Evolutionary conservation across 2,797 vertebrate genomes (phyloP).

Genomic region (Oceanodroma leucorhoa): DNA sequence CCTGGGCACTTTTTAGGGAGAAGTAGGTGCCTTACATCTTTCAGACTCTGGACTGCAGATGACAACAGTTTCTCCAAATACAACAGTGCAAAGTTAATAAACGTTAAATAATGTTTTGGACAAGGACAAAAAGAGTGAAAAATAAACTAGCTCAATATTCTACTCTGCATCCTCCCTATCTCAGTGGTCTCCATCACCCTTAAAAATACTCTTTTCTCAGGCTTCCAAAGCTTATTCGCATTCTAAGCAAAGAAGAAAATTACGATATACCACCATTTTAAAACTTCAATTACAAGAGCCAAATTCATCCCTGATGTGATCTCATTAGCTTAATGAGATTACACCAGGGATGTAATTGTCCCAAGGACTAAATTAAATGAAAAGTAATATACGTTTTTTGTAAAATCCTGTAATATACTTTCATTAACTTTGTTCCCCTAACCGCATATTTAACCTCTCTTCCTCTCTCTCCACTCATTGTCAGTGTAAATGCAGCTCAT

Average conservation of each 20-base stretch:
- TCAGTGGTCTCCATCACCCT: neutral
- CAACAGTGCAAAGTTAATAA: neutral
- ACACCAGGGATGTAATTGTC: conserved; percentile 49
- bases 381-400: conserved; percentile 44
- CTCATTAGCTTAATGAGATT: conserved; percentile 65
- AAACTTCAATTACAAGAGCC: conserved; percentile 27
- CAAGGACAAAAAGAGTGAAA: neutral
- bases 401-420: conserved; percentile 36
- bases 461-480: conserved; percentile 2
- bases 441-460: conserved; percentile 60
- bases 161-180: neutral
- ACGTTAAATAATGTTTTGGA: neutral
- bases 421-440: conserved; percentile 66
- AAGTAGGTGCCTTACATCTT: neutral
- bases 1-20: neutral
- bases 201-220: neutral
- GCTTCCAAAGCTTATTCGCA: neutral
- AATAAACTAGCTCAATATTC: neutral
- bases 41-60: neutral
- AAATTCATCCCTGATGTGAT: conserved; percentile 47
- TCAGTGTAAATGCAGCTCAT: conserved; percentile 28
- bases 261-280: neutral
- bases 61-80: neutral
- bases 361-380: conserved; percentile 53
- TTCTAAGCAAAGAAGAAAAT: conserved; percentile 24